These are phyloP conservation scores for Alectoris magna DNA, from an alignment of 2,797 vertebrate species.

Conservation along the genomic window DNA sequence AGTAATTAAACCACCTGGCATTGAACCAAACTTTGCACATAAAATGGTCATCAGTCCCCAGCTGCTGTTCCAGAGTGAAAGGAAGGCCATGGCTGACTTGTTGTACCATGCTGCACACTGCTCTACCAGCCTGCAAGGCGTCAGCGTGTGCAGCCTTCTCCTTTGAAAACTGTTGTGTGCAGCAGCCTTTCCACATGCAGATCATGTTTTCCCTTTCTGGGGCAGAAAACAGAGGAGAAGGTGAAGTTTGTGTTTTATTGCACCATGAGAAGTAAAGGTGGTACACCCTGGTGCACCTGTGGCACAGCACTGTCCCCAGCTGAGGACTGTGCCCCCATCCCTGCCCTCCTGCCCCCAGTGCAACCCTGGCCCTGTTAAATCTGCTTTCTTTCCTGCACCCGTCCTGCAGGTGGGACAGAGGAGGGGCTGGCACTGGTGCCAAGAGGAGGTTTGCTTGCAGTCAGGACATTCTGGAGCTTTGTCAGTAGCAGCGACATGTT, in stretches of 20 bases:
- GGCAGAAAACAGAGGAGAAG: background rate
- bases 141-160: background rate
- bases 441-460: background rate
- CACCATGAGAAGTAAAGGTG: background rate
- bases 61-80: background rate
- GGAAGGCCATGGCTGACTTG: background rate
- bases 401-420: background rate
- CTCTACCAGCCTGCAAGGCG: background rate
- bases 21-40: background rate
- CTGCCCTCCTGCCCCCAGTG: background rate
- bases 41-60: background rate
- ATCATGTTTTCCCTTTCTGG: slow-evolving; percentile 11
- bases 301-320: background rate
- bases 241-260: background rate
- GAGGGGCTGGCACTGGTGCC: background rate
- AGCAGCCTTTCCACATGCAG: background rate
- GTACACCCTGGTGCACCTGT: background rate
- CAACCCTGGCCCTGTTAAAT: background rate
- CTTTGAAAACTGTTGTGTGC: slow-evolving; percentile 14
- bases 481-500: background rate
- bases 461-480: background rate
- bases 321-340: background rate
- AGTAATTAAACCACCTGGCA: background rate
- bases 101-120: background rate
- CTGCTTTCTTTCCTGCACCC: rapidly evolving